Percentiles rank a stretch among this genome's conserved stretches.
Conservation (phyloP, 2,113 vertebrate genomes). For the Arvicanthis niloticus region DNA sequence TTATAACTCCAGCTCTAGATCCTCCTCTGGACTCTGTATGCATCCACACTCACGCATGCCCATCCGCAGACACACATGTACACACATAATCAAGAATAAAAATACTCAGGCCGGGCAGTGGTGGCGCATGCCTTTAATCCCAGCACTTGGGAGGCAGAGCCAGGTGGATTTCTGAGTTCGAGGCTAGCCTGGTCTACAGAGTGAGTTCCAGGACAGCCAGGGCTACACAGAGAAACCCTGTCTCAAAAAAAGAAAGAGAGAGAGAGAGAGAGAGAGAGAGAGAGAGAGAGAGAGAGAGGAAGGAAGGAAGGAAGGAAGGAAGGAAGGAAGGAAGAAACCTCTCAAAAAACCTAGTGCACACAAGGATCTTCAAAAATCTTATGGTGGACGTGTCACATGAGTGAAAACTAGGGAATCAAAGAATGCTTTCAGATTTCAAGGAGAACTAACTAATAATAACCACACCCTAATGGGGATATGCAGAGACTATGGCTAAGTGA, state of each 20-base stretch:
- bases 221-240: too few relatives aligned
- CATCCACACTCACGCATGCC: neutral
- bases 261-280: too few relatives aligned
- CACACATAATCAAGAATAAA: neutral
- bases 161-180: too few relatives aligned
- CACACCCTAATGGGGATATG: neutral
- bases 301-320: too few relatives aligned
- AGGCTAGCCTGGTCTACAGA: too few relatives aligned
- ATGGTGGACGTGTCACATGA: neutral
- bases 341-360: neutral
- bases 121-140: too few relatives aligned
- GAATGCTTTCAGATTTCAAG: neutral
- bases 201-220: too few relatives aligned
- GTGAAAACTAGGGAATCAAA: slow-evolving; percentile 38
- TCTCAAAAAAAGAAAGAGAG: too few relatives aligned
- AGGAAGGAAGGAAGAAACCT: too few relatives aligned
- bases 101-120: neutral
- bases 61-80: neutral
- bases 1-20: neutral
- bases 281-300: too few relatives aligned
- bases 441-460: neutral
- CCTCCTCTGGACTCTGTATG: neutral
- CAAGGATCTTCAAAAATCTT: slow-evolving; percentile 30
- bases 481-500: neutral
- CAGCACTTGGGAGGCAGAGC: too few relatives aligned